Percentiles rank a stretch among this genome's conserved stretches.
These are phyloP conservation scores for Etheostoma nigrum DNA, from an alignment of 2,797 vertebrate genomes.

Conservation along the genomic window DNA sequence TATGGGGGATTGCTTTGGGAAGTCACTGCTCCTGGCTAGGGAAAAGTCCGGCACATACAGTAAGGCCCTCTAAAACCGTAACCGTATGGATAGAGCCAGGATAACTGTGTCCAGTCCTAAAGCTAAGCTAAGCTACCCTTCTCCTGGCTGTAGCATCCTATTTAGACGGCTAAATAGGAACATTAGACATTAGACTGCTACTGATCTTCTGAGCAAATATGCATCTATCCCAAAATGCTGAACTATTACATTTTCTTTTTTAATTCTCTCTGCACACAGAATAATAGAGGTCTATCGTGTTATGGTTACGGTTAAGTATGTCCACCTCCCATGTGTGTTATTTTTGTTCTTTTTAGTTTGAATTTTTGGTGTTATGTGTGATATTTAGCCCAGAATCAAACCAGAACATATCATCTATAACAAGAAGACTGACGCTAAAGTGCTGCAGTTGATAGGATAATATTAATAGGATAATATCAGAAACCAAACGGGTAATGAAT, in stretches of 20 bases:
- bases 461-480: constrained; percentile 10
- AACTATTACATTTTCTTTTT: not conserved
- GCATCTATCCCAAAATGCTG: rapidly evolving
- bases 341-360: not conserved
- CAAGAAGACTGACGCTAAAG: not conserved
- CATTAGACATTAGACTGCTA: not conserved
- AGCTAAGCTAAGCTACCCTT: not conserved
- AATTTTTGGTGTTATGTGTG: not conserved
- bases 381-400: constrained; percentile 7
- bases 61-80: not conserved
- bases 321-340: not conserved
- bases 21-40: not conserved
- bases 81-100: not conserved
- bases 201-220: not conserved
- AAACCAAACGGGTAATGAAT: constrained; percentile 42
- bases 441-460: constrained; percentile 9
- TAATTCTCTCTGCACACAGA: not conserved
- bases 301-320: not conserved
- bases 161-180: not conserved
- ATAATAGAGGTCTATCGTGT: not conserved
- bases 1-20: not conserved
- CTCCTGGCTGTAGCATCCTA: not conserved
- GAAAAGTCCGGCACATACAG: not conserved
- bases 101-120: not conserved
- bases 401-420: not conserved